A percentile compares a stretch with the other conserved stretches of the same genome.
phyloP scores from a whole-genome alignment of 2,888 invertebrate species.

The Tyria jacobaeae region DNA sequence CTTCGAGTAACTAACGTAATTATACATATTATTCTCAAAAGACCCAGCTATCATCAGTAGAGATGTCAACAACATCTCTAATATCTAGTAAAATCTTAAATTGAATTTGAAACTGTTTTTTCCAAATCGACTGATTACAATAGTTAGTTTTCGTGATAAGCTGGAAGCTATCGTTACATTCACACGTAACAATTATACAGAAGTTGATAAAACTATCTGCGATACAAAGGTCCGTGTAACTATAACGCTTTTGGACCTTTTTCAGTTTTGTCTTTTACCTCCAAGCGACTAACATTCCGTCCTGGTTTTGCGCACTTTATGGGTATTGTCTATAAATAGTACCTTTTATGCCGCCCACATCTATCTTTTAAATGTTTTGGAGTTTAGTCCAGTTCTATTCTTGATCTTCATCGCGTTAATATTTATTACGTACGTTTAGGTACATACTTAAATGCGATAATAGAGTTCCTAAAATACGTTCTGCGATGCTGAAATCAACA shows the following conservation, averaged over 20 bases:
- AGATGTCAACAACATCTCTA: no score
- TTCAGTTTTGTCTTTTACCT: slow-evolving; percentile 48
- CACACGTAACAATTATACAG: slow-evolving; percentile 11
- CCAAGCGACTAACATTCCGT: slow-evolving; percentile 44
- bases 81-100: neutral
- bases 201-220: slow-evolving; percentile 36
- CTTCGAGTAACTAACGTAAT: no score
- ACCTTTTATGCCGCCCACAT: slow-evolving; percentile 59
- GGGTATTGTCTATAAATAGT: slow-evolving; percentile 55
- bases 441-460: neutral
- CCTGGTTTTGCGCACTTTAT: slow-evolving; percentile 36
- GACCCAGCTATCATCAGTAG: no score
- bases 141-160: neutral
- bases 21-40: no score
- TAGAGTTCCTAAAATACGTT: neutral
- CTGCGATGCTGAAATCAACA: neutral
- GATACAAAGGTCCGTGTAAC: slow-evolving; percentile 43
- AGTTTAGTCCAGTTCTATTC: slow-evolving; percentile 57
- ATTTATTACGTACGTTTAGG: slow-evolving; percentile 18
- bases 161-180: slow-evolving; percentile 8
- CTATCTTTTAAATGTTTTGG: slow-evolving; percentile 48
- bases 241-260: slow-evolving; percentile 32
- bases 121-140: neutral
- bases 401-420: slow-evolving; percentile 37
- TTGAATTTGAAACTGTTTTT: neutral